Conservation (phyloP, 2,113 vertebrate species). For the Stegostoma tigrinum region DNA sequence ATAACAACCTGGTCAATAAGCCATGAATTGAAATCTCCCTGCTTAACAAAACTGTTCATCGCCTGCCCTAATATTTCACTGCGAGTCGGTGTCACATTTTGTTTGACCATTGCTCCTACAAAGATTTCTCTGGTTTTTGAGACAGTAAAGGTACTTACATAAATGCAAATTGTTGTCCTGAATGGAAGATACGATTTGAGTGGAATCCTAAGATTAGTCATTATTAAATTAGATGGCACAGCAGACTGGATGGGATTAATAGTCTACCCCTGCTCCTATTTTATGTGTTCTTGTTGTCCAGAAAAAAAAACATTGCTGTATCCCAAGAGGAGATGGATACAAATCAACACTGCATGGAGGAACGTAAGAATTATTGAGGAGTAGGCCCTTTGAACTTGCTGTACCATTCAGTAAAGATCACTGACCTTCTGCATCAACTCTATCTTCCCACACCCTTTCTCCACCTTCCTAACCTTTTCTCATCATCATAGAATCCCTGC, state of each 20-base stretch:
- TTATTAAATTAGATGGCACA: too few species aligned
- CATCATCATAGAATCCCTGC: too few species aligned
- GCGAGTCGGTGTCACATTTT: background rate
- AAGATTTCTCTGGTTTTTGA: background rate
- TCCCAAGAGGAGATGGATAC: background rate
- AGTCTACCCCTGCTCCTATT: too few species aligned
- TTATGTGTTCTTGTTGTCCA: too few species aligned
- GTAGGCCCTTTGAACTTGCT: too few species aligned
- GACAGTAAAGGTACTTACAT: background rate
- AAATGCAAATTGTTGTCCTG: background rate
- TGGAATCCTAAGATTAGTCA: too few species aligned
- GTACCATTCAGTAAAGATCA: too few species aligned
- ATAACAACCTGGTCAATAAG: background rate
- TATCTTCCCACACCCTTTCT: too few species aligned
- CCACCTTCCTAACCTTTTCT: too few species aligned
- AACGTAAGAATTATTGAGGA: background rate
- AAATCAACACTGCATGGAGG: too few species aligned
- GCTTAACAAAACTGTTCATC: background rate
- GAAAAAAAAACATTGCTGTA: background rate
- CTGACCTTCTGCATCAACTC: too few species aligned
- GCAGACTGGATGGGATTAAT: too few species aligned
- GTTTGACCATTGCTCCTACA: background rate
- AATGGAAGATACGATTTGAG: background rate
- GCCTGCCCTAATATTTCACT: background rate
- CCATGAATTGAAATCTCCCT: background rate